Base-by-base conservation (phyloP, 2,888 invertebrate species). In the Petrolisthes cinctipes region DNA sequence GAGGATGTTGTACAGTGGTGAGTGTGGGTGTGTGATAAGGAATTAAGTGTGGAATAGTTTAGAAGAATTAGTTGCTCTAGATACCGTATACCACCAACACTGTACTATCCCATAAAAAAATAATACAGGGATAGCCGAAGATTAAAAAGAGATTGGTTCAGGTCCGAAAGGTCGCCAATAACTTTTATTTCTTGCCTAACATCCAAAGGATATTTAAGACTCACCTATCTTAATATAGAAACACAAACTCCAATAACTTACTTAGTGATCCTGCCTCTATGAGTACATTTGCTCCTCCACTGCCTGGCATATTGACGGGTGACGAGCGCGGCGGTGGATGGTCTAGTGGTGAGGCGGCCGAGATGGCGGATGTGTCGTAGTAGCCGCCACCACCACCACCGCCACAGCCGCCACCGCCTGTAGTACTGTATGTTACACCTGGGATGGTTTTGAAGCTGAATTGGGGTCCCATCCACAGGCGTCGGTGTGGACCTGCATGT, bases 401-500 rank as follows among this genome's bases (percentile, higher is more conserved):
- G 57, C 85, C 86, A 56, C 76, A 78, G 5, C 78, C 79, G n/a
- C 56, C 76, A n/a, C 85, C 14, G 23, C 53, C 83, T n/a, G 81
- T 79, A 82, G 54, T 53, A 6, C 83, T 66, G 5, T 17, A 17
- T n/a, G 85, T 84, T 5, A 82, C 85, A n/a, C 85, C 85, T 17
- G 89, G 92, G 92, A 97, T 97, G 11, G 97, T 97, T 94, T 98
- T 98, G 93, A 99, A 99, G 56, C 97, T 96, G 93, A 99, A 99
- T 94, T 99, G 99, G n/a, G 99, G 99, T 11, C 99, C 99, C 98
- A 99, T 99, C 99, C 99, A 99, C 53, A 99, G 94, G 51, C 97
- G 94, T 37, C 95, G 95, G 93, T 98, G 98, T 9, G 99, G 99
- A 23, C 98, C 99, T 5, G 97, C 97, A 93, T 99, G 99, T 5